Base-by-base conservation (phyloP, 2,888 invertebrate genomes). In the Eupithecia vulgata region DNA sequence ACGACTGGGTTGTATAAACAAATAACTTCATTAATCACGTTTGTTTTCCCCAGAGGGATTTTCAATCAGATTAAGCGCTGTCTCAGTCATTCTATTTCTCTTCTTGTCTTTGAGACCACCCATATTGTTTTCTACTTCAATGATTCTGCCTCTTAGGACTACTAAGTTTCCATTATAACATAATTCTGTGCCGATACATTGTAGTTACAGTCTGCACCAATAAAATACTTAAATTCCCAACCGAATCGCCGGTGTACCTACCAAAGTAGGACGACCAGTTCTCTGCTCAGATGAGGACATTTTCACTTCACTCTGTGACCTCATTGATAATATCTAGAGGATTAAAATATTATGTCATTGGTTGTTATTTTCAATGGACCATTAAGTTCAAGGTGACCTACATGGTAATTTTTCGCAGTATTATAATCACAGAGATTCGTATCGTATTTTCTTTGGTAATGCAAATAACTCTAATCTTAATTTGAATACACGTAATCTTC, bases 241-340 rank as follows among this genome's bases (percentile, higher is more conserved):
- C 79, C 72, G 78, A 81, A 81, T 80, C 70, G 76, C 80, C 78
- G 81, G 84, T 83, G 83, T 81, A 81, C 80, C 82, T 25, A 57
- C 82, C 75, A 72, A 74, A 70, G 73, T 82, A 72, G 45, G 79
- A 77, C 80, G 70, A 65, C 85, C 84, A 80, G 34, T 68, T 67
- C 76, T 73, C 25, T 21, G 37, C 8, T 57, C 72, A 35, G 37
- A 70, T 57, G 37, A 35, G 75, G 74, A 83, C 61, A 71, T 67
- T 59, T 67, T 72, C 76, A 73, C 65, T 64, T 67, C 21, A 15
- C 40, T 48, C 21, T 71, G 71, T 69, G 76, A 75, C 74, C 78
- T 75, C 71, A 69, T 77, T 78, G 78, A 79, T 77, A 70, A 59
- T 61, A 78, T 78, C 78, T 74, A 71, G 62, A 75, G 68, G 68